phyloP scores from a whole-genome alignment of 2,797 vertebrate genomes.

The Serranus cabrilla region DNA sequence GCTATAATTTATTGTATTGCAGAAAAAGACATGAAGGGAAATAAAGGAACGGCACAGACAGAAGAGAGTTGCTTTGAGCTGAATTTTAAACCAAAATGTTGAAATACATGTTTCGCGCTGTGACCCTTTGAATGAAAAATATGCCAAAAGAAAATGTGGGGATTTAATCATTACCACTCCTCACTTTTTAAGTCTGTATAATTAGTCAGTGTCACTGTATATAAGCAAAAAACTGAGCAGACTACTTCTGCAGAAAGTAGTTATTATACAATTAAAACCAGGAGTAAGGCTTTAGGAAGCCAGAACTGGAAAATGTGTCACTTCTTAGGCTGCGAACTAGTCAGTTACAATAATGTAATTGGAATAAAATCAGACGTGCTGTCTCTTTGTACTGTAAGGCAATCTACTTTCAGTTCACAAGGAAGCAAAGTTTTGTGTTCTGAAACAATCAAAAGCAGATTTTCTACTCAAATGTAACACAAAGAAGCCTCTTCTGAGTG shows the following conservation, averaged over 20 bases:
- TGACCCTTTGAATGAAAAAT: not conserved
- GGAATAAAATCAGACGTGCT: constrained; percentile 8
- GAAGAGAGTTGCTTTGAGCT: constrained; percentile 6
- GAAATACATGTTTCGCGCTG: not conserved
- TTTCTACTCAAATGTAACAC: not conserved
- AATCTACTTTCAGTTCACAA: not conserved
- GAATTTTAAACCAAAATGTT: constrained; percentile 24
- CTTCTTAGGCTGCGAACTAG: not conserved
- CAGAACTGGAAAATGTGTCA: not conserved
- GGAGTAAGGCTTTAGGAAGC: not conserved
- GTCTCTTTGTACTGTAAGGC: not conserved
- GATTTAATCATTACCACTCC: constrained; percentile 16
- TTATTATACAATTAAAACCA: not conserved
- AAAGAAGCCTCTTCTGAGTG: not conserved
- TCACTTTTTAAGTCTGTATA: not conserved
- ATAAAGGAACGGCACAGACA: constrained; percentile 20
- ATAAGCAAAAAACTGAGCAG: not conserved
- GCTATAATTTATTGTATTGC: constrained; percentile 37
- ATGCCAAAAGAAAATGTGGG: not conserved
- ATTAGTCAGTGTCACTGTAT: not conserved
- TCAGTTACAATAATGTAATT: not conserved
- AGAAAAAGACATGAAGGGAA: constrained; percentile 31
- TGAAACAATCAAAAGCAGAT: constrained; percentile 1
- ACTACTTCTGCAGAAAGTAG: not conserved
- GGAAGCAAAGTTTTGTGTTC: not conserved